Evolutionary conservation across 1,140 invertebrate species (phyloP).

Genomic region (Wasmannia auropunctata): DNA sequence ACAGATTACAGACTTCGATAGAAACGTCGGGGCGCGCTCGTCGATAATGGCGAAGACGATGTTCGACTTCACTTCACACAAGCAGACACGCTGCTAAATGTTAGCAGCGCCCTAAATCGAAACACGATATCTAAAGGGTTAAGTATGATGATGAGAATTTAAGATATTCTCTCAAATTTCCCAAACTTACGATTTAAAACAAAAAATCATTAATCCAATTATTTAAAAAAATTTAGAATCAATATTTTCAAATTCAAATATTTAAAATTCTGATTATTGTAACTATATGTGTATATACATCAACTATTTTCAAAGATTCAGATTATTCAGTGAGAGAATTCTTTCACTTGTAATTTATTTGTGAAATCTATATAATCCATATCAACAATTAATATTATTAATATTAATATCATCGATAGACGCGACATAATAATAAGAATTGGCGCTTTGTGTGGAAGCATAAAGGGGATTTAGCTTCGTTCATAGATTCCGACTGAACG

Average conservation of each 20-base stretch:
- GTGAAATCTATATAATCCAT: background rate
- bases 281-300: background rate
- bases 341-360: background rate
- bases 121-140: background rate
- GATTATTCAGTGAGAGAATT: background rate
- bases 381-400: background rate
- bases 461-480: background rate
- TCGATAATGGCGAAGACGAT: slow-evolving; percentile 9
- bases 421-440: background rate
- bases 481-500: background rate
- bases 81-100: background rate
- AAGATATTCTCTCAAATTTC: background rate
- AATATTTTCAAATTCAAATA: too few species aligned
- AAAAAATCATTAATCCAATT: background rate
- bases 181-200: background rate
- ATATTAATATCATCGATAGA: background rate
- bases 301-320: background rate
- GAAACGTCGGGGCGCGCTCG: background rate
- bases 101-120: background rate
- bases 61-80: background rate
- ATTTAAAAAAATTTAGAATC: too few species aligned
- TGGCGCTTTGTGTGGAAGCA: background rate
- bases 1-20: slow-evolving; percentile 47
- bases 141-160: background rate
- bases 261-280: background rate